Base-by-base conservation (phyloP, 2,797 vertebrate species). In the Chelmon rostratus region DNA sequence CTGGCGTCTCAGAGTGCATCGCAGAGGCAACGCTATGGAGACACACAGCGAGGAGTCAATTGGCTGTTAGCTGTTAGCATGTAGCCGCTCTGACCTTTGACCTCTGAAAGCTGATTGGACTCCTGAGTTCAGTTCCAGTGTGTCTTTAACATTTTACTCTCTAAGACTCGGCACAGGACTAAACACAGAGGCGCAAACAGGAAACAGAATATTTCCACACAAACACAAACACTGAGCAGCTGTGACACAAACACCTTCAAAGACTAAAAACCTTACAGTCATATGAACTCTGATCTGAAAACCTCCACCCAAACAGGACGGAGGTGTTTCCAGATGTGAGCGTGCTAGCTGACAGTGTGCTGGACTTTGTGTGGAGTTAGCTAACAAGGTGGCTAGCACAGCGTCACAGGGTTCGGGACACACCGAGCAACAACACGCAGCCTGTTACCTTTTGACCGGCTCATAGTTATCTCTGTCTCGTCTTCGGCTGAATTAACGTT, bases 1-100 rank as follows among this genome's bases (percentile, higher is more conserved):
- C 98, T 0, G 97, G 97, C 44, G 95, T 98, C 88, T 99, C 98
- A 0, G 97, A 97, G 73, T 98, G 97, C 92, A 99, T 94, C 65
- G 97, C 97, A 0, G 98, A 98, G 64, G 97, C 97, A 94, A 99
- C 97, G 4, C 98, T 98, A 81, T 6, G 47, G 79, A 83, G 11
- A 75, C 38, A 89, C 31, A 87, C 54, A 81, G 56, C 62, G 37
- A 52, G 40, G 0, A 8, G 64, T 73, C 25, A 77, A 64, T 23
- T 19, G 13, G 18, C 44, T 0, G 49, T 75, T 71, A 81, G 68
- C 73, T 4, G 23, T 33, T 77, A 76, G 69, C 33, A 62, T 56
- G 57, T 58, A 50, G 73, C 15, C 1, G 0, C 42, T 40, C 2
- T 79, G 79, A 84, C 67, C 79, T 87, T 59, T 81, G 79, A 82